Conservation (phyloP, 2,113 vertebrate genomes). For the Cyanoderma ruficeps region DNA sequence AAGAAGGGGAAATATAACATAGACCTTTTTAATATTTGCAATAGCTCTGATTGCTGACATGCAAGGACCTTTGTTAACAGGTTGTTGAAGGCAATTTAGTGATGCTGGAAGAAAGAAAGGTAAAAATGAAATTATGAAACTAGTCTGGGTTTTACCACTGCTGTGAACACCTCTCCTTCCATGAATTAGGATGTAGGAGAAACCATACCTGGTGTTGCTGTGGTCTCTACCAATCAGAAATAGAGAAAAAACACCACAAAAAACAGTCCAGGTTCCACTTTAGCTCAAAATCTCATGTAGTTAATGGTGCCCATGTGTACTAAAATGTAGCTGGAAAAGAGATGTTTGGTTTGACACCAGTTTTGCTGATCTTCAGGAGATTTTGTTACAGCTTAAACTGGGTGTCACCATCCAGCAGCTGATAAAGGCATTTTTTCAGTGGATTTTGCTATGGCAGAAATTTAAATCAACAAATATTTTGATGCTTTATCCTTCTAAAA, state of each 20-base stretch:
- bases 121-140: background rate
- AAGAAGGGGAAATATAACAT: background rate
- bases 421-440: background rate
- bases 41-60: background rate
- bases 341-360: background rate
- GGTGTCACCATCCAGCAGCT: background rate
- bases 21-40: background rate
- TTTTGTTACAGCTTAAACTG: background rate
- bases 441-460: background rate
- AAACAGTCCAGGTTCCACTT: background rate
- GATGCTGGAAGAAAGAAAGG: background rate
- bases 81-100: background rate
- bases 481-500: background rate
- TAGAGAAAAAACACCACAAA: background rate
- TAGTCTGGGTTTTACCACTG: background rate
- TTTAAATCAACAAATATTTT: background rate
- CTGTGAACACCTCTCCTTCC: background rate
- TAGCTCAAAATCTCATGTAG: background rate
- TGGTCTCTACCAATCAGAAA: background rate
- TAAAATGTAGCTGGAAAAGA: background rate
- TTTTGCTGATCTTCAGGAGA: background rate
- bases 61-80: background rate
- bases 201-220: background rate
- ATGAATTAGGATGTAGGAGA: background rate
- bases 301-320: no score